Conservation (phyloP, 2,113 vertebrate genomes). For the Dunckerocampus dactyliophorus region DNA sequence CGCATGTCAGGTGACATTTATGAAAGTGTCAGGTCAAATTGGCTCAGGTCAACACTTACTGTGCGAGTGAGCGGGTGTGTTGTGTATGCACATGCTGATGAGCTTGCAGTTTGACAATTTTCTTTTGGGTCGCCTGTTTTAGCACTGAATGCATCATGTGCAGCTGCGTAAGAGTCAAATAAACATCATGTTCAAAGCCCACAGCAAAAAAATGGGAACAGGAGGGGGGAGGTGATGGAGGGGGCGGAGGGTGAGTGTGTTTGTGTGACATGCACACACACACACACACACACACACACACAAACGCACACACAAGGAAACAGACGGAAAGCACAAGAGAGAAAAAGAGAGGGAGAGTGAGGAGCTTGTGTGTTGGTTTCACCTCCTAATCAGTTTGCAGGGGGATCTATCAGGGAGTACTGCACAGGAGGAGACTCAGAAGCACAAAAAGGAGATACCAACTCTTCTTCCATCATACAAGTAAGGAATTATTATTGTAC, state of each 20-base stretch:
- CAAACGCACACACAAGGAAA: slow-evolving; percentile 13
- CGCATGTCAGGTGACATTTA: slow-evolving; percentile 31
- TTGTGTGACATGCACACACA: slow-evolving; percentile 41
- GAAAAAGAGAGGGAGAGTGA: slow-evolving; percentile 26
- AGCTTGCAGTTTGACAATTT: slow-evolving; percentile 23
- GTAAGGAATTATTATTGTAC: slow-evolving; percentile 41
- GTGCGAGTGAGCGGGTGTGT: slow-evolving; percentile 18
- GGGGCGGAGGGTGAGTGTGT: slow-evolving; percentile 31
- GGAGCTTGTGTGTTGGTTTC: slow-evolving; percentile 54
- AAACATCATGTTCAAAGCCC: slow-evolving; percentile 49
- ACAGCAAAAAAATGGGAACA: slow-evolving; percentile 40
- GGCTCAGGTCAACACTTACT: slow-evolving; percentile 27
- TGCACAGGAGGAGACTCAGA: slow-evolving; percentile 41
- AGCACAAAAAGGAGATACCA: slow-evolving; percentile 32
- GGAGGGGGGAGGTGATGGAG: slow-evolving; percentile 7
- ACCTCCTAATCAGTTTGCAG: slow-evolving; percentile 66
- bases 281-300: not conserved
- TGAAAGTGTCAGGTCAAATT: slow-evolving; percentile 17
- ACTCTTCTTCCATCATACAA: slow-evolving; percentile 32
- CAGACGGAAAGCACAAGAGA: slow-evolving; percentile 30
- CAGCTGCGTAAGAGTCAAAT: slow-evolving; percentile 39
- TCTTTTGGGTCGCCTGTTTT: slow-evolving; percentile 12
- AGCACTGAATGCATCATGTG: slow-evolving; percentile 32
- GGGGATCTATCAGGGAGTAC: slow-evolving; percentile 56
- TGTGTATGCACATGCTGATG: slow-evolving; percentile 31